phyloP scores from a whole-genome alignment of 2,797 vertebrate species.

The Acanthornis magna region DNA sequence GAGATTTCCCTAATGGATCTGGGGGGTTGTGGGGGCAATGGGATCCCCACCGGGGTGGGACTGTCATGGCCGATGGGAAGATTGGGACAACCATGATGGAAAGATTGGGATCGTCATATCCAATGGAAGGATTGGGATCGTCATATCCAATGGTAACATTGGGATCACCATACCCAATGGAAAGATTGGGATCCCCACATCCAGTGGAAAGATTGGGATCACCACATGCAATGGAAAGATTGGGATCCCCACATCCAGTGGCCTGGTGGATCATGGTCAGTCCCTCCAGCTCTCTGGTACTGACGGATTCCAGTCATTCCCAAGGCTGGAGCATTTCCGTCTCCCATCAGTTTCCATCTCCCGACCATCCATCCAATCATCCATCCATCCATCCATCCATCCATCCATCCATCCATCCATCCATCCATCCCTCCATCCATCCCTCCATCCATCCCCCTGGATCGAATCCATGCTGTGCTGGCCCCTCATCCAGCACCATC shows the following conservation, averaged over 20 bases:
- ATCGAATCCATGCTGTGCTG: background rate
- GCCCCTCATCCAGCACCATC: background rate
- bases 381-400: too few relatives aligned
- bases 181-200: too few relatives aligned
- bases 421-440: too few relatives aligned
- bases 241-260: fast-evolving
- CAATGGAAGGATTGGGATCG: background rate
- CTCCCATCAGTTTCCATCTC: background rate
- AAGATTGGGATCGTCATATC: background rate
- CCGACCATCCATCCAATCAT: too few relatives aligned
- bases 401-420: too few relatives aligned
- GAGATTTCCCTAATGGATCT: background rate
- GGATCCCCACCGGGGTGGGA: too few relatives aligned
- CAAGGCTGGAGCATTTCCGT: background rate
- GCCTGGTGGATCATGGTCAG: fast-evolving
- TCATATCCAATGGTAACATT: too few relatives aligned
- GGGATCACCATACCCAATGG: too few relatives aligned
- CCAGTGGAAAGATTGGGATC: background rate
- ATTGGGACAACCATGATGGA: too few relatives aligned
- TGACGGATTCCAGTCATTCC: background rate
- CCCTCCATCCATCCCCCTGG: background rate
- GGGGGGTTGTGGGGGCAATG: too few relatives aligned
- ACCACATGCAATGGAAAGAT: background rate
- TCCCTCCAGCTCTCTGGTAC: background rate
- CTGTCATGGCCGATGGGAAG: too few relatives aligned